Conservation (phyloP, 2,797 vertebrate species). For the Catharus ustulatus region DNA sequence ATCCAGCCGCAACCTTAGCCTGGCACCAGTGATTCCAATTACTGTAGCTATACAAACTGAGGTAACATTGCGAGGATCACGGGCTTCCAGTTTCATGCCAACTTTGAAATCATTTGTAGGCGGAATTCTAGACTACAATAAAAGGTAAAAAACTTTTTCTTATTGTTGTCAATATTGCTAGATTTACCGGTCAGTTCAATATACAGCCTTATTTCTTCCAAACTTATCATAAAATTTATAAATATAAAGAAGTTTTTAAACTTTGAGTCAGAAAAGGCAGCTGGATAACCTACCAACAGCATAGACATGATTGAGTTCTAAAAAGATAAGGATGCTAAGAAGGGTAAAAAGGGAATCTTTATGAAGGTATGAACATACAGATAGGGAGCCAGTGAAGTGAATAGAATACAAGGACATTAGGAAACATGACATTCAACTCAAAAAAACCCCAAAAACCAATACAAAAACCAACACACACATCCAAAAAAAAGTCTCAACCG, state of each 20-base stretch:
- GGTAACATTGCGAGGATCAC: slow-evolving; percentile 90
- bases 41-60: slow-evolving; percentile 94
- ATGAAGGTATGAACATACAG: background rate
- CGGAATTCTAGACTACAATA: slow-evolving; percentile 85
- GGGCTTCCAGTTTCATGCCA: slow-evolving; percentile 96
- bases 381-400: background rate
- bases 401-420: background rate
- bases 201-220: background rate
- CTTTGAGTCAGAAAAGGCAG: background rate
- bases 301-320: background rate
- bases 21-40: slow-evolving; percentile 88
- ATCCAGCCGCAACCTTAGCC: slow-evolving; percentile 91
- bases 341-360: background rate
- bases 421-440: background rate
- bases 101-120: slow-evolving; percentile 94
- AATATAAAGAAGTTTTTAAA: background rate
- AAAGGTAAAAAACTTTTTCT: slow-evolving; percentile 16
- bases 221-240: background rate
- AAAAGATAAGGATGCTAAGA: background rate
- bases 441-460: background rate
- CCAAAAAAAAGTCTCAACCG: background rate
- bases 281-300: background rate
- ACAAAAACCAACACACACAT: background rate
- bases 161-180: background rate
- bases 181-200: background rate